Percentiles rank a stretch among this genome's conserved stretches.
Evolutionary conservation across 1,140 invertebrate species (phyloP).

Genomic region (Cylas formicarius): DNA sequence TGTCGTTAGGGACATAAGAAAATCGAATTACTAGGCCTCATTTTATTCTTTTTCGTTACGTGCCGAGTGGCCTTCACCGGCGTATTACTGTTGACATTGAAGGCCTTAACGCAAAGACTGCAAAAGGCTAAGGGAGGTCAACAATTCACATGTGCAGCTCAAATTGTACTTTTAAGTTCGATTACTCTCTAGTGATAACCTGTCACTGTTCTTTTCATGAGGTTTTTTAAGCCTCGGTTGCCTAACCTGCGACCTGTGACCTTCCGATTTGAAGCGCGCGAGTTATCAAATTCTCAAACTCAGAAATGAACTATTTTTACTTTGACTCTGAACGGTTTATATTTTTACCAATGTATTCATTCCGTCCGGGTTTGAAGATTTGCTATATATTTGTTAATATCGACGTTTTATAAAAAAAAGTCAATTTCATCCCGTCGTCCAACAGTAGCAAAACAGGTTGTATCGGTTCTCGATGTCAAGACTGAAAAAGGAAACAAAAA

Average conservation of each 20-base stretch:
- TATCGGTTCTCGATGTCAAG: constrained; percentile 29
- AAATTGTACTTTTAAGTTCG: constrained; percentile 16
- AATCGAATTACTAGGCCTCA: background rate
- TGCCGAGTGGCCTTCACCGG: constrained; percentile 40
- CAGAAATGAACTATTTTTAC: constrained; percentile 9
- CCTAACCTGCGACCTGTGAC: constrained; percentile 32
- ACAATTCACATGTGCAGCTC: constrained; percentile 33
- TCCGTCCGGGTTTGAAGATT: no score
- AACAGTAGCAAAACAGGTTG: constrained; percentile 37
- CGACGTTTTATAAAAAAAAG: no score
- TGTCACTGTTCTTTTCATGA: background rate
- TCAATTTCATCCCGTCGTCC: constrained; percentile 19
- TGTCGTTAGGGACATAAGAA: background rate
- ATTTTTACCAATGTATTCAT: no score
- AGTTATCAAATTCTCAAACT: constrained; percentile 15
- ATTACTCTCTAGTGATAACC: constrained; percentile 4
- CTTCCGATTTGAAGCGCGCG: constrained; percentile 17
- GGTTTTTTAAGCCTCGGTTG: background rate
- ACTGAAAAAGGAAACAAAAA: constrained; percentile 31
- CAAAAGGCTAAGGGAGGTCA: constrained; percentile 41
- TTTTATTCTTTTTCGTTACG: constrained; percentile 31
- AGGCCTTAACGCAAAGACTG: constrained; percentile 40
- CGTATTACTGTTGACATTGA: constrained; percentile 42
- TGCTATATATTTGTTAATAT: no score
- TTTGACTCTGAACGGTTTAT: no score